Conservation (phyloP, 2,113 vertebrate species). For the Toxostoma redivivum region DNA sequence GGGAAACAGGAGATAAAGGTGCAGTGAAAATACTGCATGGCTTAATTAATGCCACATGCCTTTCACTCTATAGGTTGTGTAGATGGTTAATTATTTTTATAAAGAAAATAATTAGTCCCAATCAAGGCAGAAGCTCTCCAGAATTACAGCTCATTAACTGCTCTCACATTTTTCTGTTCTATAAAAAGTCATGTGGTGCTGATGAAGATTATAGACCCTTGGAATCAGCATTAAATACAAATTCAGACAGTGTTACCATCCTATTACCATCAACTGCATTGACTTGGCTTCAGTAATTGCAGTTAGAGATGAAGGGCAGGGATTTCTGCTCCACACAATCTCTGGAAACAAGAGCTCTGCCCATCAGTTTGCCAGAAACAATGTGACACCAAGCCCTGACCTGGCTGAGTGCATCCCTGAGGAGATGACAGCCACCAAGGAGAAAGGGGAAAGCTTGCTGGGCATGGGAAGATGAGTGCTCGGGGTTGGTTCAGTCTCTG, state of each 20-base stretch:
- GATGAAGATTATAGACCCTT: conserved; percentile 67
- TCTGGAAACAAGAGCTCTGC: conserved; percentile 13
- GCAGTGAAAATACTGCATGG: background rate
- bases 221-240: conserved; percentile 53
- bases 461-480: background rate
- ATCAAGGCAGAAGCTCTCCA: conserved; percentile 70
- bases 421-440: background rate
- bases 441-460: background rate
- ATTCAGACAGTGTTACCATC: conserved; percentile 28
- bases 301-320: conserved; percentile 7
- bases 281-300: conserved; percentile 10
- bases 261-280: conserved; percentile 22
- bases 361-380: conserved; percentile 22
- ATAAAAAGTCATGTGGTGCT: conserved; percentile 58
- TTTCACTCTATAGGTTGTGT: conserved; percentile 20
- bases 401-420: background rate
- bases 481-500: background rate
- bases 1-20: background rate
- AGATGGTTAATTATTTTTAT: conserved; percentile 72
- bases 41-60: conserved; percentile 55
- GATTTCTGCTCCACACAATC: conserved; percentile 11
- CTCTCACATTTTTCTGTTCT: conserved; percentile 56
- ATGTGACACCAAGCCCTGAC: background rate
- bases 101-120: conserved; percentile 76
- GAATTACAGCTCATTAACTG: conserved; percentile 71